Conservation (phyloP, 2,888 invertebrate species). For the Silvanus unidentatus region DNA sequence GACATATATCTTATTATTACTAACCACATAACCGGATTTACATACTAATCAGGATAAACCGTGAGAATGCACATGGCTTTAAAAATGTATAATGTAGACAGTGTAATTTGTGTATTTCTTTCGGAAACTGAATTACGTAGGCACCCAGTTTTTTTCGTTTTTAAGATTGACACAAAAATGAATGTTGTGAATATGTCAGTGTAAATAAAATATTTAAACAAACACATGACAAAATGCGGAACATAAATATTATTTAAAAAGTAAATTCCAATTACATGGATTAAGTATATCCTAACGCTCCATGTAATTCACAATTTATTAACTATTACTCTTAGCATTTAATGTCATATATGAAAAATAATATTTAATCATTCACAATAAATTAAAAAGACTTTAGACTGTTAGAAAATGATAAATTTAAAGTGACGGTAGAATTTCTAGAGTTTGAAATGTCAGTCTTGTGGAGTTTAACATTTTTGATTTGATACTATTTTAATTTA, state of each 20-base stretch:
- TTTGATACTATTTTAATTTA: slow-evolving; percentile 2
- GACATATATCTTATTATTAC: slow-evolving; percentile 8
- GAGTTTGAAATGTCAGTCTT: slow-evolving; percentile 4
- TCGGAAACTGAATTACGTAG: no score
- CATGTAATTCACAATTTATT: slow-evolving; percentile 8
- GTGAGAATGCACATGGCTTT: slow-evolving; percentile 5
- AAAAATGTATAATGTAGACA: no score
- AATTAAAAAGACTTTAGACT: slow-evolving; percentile 1
- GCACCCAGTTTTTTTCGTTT: no score
- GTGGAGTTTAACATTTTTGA: background rate
- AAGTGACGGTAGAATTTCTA: slow-evolving; percentile 1
- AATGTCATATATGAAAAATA: slow-evolving; percentile 5
- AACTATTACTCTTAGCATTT: slow-evolving; percentile 7
- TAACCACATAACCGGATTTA: slow-evolving; percentile 8
- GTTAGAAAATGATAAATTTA: slow-evolving; percentile 3
- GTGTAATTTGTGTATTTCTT: no score
- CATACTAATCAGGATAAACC: slow-evolving; percentile 3
- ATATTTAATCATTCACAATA: slow-evolving; percentile 4
- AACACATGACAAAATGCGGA: background rate
- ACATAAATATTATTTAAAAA: background rate
- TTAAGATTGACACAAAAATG: no score
- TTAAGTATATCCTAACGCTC: slow-evolving; percentile 1
- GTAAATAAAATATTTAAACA: no score
- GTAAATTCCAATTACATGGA: slow-evolving; percentile 3
- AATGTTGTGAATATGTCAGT: no score